Evolutionary conservation across 2,113 vertebrate species (phyloP).

Genomic region (Propithecus coquereli): DNA sequence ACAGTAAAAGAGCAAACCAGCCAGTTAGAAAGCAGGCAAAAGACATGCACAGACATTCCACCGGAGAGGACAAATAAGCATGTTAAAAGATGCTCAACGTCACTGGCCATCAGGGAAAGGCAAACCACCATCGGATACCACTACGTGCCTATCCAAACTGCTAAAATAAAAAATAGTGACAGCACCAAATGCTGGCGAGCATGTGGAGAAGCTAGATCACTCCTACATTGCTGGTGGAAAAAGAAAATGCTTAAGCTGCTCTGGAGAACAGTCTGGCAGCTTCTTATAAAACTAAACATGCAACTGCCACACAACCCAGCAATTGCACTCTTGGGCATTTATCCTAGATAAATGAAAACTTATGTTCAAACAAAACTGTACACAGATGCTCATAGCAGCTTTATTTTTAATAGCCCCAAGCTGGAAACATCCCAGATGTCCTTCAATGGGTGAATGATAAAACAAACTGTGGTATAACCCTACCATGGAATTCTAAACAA

Average conservation of each 20-base stretch:
- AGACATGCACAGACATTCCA: neutral
- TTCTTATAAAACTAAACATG: neutral
- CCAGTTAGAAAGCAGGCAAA: neutral
- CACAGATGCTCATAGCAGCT: neutral
- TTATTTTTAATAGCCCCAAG: neutral
- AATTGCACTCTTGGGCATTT: neutral
- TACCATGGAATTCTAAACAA: neutral
- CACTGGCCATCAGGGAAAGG: neutral
- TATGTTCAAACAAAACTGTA: neutral
- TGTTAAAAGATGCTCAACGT: neutral
- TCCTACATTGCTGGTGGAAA: fast-evolving
- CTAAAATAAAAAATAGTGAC: no score
- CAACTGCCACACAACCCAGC: neutral
- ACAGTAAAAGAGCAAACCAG: neutral
- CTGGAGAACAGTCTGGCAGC: neutral
- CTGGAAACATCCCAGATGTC: neutral
- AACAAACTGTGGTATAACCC: fast-evolving
- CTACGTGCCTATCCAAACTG: fast-evolving
- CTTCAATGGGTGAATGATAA: neutral
- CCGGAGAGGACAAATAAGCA: neutral
- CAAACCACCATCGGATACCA: fast-evolving
- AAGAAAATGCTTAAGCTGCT: neutral
- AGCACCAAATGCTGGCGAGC: neutral
- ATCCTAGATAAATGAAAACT: neutral
- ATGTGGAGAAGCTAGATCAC: neutral